phyloP scores from a whole-genome alignment of 2,888 invertebrate genomes.

The Nephrotoma flavescens region DNA sequence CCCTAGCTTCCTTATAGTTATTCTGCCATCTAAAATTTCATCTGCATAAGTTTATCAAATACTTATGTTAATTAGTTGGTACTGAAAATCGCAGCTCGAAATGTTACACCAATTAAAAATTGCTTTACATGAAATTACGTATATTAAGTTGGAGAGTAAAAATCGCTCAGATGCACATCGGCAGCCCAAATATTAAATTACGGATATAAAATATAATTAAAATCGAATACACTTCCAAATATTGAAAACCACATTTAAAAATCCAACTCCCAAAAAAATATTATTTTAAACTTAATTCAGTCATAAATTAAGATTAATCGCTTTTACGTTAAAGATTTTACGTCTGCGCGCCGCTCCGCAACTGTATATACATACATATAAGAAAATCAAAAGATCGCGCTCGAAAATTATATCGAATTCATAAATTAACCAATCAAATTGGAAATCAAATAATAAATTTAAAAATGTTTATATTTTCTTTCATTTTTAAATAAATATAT shows the following conservation, averaged over 20 bases:
- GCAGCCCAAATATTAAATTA: background rate
- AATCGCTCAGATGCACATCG: background rate
- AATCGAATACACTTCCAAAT: background rate
- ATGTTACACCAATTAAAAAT: no score
- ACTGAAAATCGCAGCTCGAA: no score
- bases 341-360: background rate
- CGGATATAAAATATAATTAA: background rate
- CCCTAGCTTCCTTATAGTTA: no score
- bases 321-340: background rate
- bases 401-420: background rate
- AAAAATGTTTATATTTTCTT: background rate
- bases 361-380: no score
- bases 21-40: no score
- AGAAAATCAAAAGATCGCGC: background rate
- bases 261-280: background rate
- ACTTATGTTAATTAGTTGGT: no score
- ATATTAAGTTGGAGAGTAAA: no score
- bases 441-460: background rate
- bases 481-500: background rate
- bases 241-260: background rate
- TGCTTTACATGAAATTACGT: no score
- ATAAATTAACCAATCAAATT: background rate
- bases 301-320: background rate
- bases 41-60: no score
- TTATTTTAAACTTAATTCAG: background rate